Conservation (phyloP, 1,140 invertebrate species). For the Formica selysi region DNA sequence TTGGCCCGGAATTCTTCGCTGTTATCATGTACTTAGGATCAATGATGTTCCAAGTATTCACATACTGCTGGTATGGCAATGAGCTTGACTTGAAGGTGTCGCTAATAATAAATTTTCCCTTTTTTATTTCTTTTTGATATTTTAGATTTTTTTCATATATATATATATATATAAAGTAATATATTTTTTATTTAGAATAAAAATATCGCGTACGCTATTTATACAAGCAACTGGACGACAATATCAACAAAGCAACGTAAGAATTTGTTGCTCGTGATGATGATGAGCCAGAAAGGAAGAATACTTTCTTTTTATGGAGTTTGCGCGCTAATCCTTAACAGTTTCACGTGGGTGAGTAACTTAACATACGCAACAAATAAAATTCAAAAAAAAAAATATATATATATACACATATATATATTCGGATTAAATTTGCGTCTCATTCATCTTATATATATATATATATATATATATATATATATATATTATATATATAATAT, state of each 20-base stretch:
- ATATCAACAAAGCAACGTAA: conserved; percentile 26
- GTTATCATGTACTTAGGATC: conserved; percentile 31
- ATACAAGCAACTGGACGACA: conserved; percentile 23
- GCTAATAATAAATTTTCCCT: neutral
- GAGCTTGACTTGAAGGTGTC: conserved; percentile 58
- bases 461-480: too few relatives aligned
- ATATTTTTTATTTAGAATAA: conserved; percentile 26
- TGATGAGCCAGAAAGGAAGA: conserved; percentile 32
- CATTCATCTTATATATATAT: neutral
- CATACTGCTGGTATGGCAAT: conserved; percentile 67
- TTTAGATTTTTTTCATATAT: neutral
- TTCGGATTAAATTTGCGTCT: too few relatives aligned
- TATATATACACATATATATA: too few relatives aligned
- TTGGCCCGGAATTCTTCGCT: conserved; percentile 33
- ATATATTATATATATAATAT: too few relatives aligned
- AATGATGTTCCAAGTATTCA: conserved; percentile 62
- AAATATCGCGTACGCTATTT: conserved; percentile 37
- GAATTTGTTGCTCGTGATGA: conserved; percentile 37
- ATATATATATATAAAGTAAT: neutral
- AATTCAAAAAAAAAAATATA: neutral
- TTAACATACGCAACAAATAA: neutral
- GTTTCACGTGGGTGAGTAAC: conserved; percentile 55
- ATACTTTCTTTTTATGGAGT: conserved; percentile 30
- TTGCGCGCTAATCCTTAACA: conserved; percentile 26
- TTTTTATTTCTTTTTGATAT: neutral